phyloP scores from a whole-genome alignment of 1,140 invertebrate species.

The Drusus annulatus region DNA sequence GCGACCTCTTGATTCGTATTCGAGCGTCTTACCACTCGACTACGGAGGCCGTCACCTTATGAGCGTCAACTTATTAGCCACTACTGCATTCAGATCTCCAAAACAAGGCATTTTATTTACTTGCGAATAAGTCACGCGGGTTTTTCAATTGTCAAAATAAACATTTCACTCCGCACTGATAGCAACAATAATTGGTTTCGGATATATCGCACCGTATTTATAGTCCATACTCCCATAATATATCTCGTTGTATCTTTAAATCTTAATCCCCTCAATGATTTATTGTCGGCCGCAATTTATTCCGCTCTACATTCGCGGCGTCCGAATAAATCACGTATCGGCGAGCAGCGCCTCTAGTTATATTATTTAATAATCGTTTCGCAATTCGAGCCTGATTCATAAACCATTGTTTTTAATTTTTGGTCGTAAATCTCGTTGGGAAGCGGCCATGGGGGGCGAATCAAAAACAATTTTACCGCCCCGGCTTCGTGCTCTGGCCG shows the following conservation, averaged over 20 bases:
- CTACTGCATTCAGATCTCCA: too few relatives aligned
- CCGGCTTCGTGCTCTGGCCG: background rate
- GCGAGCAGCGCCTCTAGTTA: slow-evolving; percentile 17
- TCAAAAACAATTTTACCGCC: background rate
- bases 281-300: slow-evolving; percentile 7
- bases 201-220: background rate
- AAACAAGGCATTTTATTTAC: too few relatives aligned
- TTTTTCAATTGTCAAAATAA: slow-evolving; percentile 24
- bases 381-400: slow-evolving; percentile 21
- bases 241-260: slow-evolving; percentile 18
- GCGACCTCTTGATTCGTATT: too few relatives aligned
- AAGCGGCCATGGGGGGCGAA: background rate
- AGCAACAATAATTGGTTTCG: background rate
- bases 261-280: slow-evolving; percentile 15
- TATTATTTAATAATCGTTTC: slow-evolving; percentile 26
- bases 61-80: too few relatives aligned
- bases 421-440: slow-evolving; percentile 9
- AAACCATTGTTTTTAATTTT: slow-evolving; percentile 33
- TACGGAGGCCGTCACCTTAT: too few relatives aligned
- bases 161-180: background rate
- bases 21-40: too few relatives aligned
- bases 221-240: too few relatives aligned
- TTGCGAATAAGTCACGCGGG: too few relatives aligned
- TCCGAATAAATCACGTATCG: slow-evolving; percentile 22
- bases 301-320: slow-evolving; percentile 11